These are phyloP conservation scores for Orthosia incerta DNA, from an alignment of 2,888 invertebrate species.

Conservation along the genomic window DNA sequence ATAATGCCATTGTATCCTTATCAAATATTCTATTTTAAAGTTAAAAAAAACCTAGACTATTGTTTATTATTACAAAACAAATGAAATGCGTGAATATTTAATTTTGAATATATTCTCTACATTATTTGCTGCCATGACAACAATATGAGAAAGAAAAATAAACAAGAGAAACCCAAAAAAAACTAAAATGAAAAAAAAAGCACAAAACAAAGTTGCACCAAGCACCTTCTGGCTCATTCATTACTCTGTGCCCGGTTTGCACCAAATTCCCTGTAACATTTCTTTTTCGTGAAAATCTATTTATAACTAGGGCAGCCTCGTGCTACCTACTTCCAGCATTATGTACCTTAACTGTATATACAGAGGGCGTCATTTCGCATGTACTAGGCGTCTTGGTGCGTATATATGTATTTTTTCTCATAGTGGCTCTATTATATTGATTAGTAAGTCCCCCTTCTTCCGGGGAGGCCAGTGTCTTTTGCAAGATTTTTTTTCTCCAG, in stretches of 20 bases:
- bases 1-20: conserved; percentile 11
- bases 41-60: conserved; percentile 3
- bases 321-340: conserved; percentile 68
- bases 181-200: conserved; percentile 10
- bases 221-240: conserved; percentile 68
- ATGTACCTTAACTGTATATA: conserved; percentile 70
- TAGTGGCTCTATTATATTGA: conserved; percentile 91
- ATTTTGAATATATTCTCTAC: background rate
- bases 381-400: conserved; percentile 66
- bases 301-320: conserved; percentile 90
- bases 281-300: conserved; percentile 91
- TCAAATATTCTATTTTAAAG: conserved; percentile 15
- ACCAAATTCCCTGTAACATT: conserved; percentile 91
- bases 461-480: conserved; percentile 84
- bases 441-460: conserved; percentile 88
- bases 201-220: conserved; percentile 52
- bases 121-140: background rate
- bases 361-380: conserved; percentile 69
- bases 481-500: conserved; percentile 81
- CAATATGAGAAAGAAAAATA: conserved; percentile 18
- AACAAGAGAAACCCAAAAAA: conserved; percentile 5
- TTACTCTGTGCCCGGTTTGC: conserved; percentile 86
- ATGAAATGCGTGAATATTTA: background rate
- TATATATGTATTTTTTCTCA: conserved; percentile 88
- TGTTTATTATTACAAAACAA: background rate